phyloP scores from a whole-genome alignment of 2,888 invertebrate species.

The Esperia sulphurella region DNA sequence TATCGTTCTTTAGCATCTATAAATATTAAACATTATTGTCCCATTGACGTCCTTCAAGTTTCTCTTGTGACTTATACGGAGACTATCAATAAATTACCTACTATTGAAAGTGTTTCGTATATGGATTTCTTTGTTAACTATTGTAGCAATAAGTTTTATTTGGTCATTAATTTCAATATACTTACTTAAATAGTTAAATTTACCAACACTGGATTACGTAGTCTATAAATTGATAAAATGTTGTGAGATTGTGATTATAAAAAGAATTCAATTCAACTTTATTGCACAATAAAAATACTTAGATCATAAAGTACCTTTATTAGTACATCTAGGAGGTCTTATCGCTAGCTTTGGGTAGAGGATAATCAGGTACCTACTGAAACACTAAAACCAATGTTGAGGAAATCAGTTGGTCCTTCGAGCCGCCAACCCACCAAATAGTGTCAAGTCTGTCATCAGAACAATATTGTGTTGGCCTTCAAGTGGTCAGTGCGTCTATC shows the following conservation, averaged over 20 bases:
- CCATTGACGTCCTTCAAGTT: conserved; percentile 52
- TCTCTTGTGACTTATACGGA: conserved; percentile 53
- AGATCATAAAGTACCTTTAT: too few relatives aligned
- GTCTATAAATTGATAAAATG: too few relatives aligned
- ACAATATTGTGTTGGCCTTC: not conserved
- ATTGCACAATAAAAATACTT: too few relatives aligned
- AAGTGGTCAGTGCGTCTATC: not conserved
- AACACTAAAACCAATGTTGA: not conserved
- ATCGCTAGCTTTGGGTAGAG: too few relatives aligned
- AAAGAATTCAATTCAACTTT: too few relatives aligned
- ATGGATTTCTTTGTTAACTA: not conserved
- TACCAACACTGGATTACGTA: too few relatives aligned
- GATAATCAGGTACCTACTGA: not conserved
- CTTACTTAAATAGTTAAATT: not conserved
- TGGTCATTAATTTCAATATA: not conserved
- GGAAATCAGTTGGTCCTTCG: conserved; percentile 1
- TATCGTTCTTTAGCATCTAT: conserved; percentile 39
- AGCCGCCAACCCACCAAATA: not conserved
- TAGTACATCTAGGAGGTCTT: too few relatives aligned
- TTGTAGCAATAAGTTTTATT: not conserved
- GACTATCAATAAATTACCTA: conserved; percentile 48
- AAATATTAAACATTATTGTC: conserved; percentile 44
- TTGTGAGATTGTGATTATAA: too few relatives aligned
- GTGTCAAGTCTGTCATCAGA: not conserved
- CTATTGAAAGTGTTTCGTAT: conserved; percentile 40